Conservation (phyloP, 2,888 invertebrate genomes). For the Cephus rjabovi region DNA sequence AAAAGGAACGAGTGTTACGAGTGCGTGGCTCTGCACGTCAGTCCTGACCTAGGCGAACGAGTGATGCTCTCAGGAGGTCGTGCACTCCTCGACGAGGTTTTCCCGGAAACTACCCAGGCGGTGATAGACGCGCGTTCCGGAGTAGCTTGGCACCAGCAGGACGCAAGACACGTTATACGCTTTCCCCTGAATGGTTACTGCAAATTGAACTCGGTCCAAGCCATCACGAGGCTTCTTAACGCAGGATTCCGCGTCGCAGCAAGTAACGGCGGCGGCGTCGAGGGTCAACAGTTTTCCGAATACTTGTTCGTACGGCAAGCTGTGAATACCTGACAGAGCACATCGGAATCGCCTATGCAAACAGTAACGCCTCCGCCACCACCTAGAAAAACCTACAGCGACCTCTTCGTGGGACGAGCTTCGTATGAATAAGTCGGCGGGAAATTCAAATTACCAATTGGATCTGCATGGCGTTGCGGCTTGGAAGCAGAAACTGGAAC, state of each 20-base stretch:
- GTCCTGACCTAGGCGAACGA: conserved; percentile 83
- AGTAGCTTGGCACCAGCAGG: conserved; percentile 85
- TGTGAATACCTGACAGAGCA: conserved; percentile 60
- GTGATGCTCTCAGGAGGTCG: conserved; percentile 87
- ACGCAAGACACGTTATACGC: conserved; percentile 84
- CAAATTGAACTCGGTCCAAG: conserved; percentile 90
- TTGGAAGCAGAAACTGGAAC: background rate
- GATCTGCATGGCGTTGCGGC: background rate
- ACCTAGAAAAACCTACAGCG: background rate
- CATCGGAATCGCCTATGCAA: conserved; percentile 2
- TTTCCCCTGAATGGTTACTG: conserved; percentile 91
- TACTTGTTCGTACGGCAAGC: conserved; percentile 80
- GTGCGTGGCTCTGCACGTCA: conserved; percentile 83
- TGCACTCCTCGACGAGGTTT: conserved; percentile 80
- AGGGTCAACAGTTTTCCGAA: conserved; percentile 91
- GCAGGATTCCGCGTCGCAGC: conserved; percentile 83
- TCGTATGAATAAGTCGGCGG: background rate
- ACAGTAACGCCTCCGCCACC: background rate
- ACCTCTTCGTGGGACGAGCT: background rate
- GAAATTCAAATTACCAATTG: background rate
- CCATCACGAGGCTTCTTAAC: conserved; percentile 83
- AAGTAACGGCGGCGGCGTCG: conserved; percentile 88
- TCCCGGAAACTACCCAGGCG: conserved; percentile 82
- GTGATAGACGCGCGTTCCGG: conserved; percentile 83
- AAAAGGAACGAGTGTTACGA: conserved; percentile 72